These are phyloP conservation scores for Prosopocoilus inquinatus DNA, from an alignment of 2,888 invertebrate species.

Conservation along the genomic window DNA sequence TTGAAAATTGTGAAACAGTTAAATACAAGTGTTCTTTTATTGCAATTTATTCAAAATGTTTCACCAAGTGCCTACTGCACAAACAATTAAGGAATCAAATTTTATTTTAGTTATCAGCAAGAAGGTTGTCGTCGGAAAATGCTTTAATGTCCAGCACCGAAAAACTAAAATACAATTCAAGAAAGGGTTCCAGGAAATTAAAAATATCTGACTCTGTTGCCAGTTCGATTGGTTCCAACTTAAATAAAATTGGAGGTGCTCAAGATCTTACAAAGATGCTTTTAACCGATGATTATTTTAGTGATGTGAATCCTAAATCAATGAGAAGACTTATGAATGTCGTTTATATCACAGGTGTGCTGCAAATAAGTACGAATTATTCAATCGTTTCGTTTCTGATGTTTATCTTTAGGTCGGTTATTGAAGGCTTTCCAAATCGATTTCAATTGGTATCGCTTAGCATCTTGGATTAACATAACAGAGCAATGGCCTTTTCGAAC, in stretches of 20 bases:
- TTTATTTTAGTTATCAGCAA: slow-evolving; percentile 61
- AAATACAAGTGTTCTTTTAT: no score
- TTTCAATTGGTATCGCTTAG: slow-evolving; percentile 97
- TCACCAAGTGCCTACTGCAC: no score
- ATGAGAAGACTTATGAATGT: slow-evolving; percentile 97
- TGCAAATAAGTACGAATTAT: slow-evolving; percentile 39
- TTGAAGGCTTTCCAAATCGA: slow-evolving; percentile 98
- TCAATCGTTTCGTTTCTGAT: slow-evolving; percentile 16
- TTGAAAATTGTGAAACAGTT: no score
- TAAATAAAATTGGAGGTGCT: slow-evolving; percentile 75
- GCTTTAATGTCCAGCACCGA: slow-evolving; percentile 80
- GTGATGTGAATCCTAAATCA: slow-evolving; percentile 96
- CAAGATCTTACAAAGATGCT: slow-evolving; percentile 75
- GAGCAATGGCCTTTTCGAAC: slow-evolving; percentile 99
- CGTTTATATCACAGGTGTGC: slow-evolving; percentile 78
- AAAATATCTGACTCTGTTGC: slow-evolving; percentile 86
- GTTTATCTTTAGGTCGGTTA: slow-evolving; percentile 69
- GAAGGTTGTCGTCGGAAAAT: slow-evolving; percentile 76
- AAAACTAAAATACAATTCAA: slow-evolving; percentile 58
- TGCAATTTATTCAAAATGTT: no score
- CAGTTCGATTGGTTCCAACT: slow-evolving; percentile 85
- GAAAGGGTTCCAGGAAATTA: slow-evolving; percentile 68
- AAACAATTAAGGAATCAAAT: no score
- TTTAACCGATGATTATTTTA: slow-evolving; percentile 97
- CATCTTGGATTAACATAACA: slow-evolving; percentile 97